Evolutionary conservation across 1,140 invertebrate genomes (phyloP), one percentile per base, ranked within the genome.

Genomic region (Orius laevigatus): DNA sequence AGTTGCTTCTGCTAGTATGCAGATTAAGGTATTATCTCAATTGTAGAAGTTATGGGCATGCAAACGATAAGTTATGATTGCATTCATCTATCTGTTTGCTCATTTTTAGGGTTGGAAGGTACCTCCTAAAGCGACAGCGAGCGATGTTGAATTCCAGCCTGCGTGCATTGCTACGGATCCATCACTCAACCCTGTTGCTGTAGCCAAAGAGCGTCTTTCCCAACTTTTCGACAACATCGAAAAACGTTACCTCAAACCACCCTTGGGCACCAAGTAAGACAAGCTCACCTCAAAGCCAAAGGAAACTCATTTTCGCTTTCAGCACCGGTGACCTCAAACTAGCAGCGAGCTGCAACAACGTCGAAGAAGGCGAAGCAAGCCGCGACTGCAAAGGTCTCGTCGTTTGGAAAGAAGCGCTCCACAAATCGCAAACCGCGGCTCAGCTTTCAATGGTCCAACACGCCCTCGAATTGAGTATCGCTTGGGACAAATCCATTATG

Each of bases 401-500:
- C 9, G 78, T 78, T 31, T 96, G 93, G 93, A 73, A 92, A 0
- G 85, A 91, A 55, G 87, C 86, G 0, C 81, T 94, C 0, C 66
- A 74, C 1, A 74, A 79, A 19, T 81, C 84, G 15, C 77, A 78
- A 56, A 91, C 86, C 4, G 81, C 90, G 0, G 82, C 89, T 1
- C 89, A 95, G 60, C 68, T 96, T 8, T 84, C 87, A 3, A 83
- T 96, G 80, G 80, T 85, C 56, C 69, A 93, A 34, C 84, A 88
- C 57, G 82, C 87, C 55, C 71, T 97, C 18, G 90, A 94, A 60
- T 79, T 80, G 14, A 87, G 81, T 58, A 89, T 96, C 57, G 89
- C 91, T 18, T 96, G 92, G 92, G 92, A 97, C 67, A 96, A 95
- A 68, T 93, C 88, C 68, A 92, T 95, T 59, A 96, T 97, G 92